Base-by-base conservation (phyloP, 2,888 invertebrate genomes). In the Drosophila pseudotalamancana region DNA sequence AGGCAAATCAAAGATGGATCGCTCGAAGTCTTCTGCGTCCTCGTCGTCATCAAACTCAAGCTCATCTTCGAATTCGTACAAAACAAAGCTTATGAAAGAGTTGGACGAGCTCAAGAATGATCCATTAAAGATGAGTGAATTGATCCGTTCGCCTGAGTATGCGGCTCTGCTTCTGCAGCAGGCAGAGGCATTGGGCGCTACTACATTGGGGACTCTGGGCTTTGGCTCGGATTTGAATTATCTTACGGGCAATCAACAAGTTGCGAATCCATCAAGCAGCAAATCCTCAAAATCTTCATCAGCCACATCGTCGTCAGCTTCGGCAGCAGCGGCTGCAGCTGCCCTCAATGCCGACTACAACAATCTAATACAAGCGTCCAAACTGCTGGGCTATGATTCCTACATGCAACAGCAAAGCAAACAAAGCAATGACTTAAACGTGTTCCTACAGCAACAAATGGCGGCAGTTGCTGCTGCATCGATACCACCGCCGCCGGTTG, bases 91-190 rank as follows among this genome's bases (percentile, higher is more conserved):
- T 0, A 91, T 91, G 91, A 91, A 91, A 35, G 91, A 91, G 53
- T 68, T 91, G 34, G 91, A 91, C 37, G 91, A 91, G 61, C 81
- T 91, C 0, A 92, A 91, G 62, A 90, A 91, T 48, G 92, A 92
- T 82, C 91, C 91, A 1, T 63, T 91, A 2, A 91, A 91, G 73
- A 90, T 91, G 87, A 91, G 90, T 40, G 92, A 92, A 57, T 70
- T 91, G 1, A 91, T 92, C 70, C 88, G 91, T 0, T 92, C 91
- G 4, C 91, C 91, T 0, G 92, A 92, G 61, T 92, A 92, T 63
- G 91, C 92, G 0, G 90, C 91, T 0, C 67, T 92, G 12, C 63
- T 92, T 31, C 65, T 92, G 56, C 91, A 92, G 60, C 92, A 92
- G 65, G 92, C 92, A 0, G 91, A 91, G 57, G 91, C 91, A 1